Evolutionary conservation across 2,888 invertebrate species (phyloP), one percentile per base, ranked within the genome.

Genomic region (Metallyticus violacea): DNA sequence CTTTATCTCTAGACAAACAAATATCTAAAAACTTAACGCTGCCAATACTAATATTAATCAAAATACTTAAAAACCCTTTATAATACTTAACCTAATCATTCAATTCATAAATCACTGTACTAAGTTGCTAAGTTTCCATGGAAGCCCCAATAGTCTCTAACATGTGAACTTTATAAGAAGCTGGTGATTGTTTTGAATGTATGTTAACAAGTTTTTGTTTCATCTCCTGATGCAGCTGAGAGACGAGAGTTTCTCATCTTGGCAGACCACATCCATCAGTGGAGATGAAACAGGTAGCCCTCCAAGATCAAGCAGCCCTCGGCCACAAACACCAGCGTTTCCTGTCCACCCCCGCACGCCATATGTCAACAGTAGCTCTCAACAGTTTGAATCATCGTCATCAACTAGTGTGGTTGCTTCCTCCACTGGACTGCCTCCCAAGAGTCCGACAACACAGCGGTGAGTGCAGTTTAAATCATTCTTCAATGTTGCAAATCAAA

Each of bases 301-400:
- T 81, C 92, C 93, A 22, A 92, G 92, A 88, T 93, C 93, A 85
- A 91, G 92, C 79, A 93, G 93, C 62, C 93, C 94, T 88, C 94
- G 97, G 88, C 97, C 97, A 29, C 97, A 97, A 91, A 98, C 98
- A 27, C 98, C 99, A 79, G 97, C 97, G 86, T 99, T 99, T 93
- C 98, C 99, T 88, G 97, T 97, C 86, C 96, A 97, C 90, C 97
- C 97, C 87, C 95, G 97, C 90, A 98, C 97, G 7, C 98, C 97
- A 22, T 96, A 96, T 93, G 95, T 95, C 89, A 96, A 96, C 90
- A 96, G 96, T 90, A 94, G 95, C 81, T 94, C 95, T 87, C 86
- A 87, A 26, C 89, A 85, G 85, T 85, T 88, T 90, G 91, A 90
- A 93, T 92, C 90, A 91, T n/a, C n/a, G n/a, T 92, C 90, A 91